Base-by-base conservation (phyloP, 2,888 invertebrate genomes). In the Xestobium rufovillosum region DNA sequence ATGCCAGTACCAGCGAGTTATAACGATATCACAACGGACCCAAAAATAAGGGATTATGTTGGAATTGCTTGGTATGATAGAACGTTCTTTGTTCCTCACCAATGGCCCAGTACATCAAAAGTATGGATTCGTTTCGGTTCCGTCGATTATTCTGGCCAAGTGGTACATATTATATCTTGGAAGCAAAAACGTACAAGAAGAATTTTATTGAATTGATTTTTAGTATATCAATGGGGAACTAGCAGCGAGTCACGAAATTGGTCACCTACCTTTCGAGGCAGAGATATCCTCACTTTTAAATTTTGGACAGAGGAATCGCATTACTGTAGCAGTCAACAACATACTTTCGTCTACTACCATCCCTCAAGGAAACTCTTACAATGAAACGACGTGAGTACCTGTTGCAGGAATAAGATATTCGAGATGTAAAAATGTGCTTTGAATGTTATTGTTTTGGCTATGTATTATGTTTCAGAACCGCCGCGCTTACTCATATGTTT, bases 1-100 rank as follows among this genome's bases (percentile, higher is more conserved):
- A 95, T 96, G 94, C 94, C 96, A 6, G 95, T 96, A 8, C 96
- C 96, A 0, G 80, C 90, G 1, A 92, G 94, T 40, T 96, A 85
- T 71, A 96, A 96, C 61, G 97, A 97, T 61, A 76, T 97, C 9
- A 87, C 88, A 1, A 80, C 84, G 30, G 83, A 87, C 34, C 71
- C 69, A 3, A 67, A 70, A 0, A 61, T 94, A 2, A 70, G 95
- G 9, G 92, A 96, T 65, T 91, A 95, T 67, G 81, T 95, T 2
- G 97, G 97, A 0, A 78, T 89, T 53, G 96, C 88, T 13, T 95
- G 95, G 94, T 97, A 96, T 62, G 87, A 91, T 59, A 71, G 82
- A 12, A 75, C 74, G n/a, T 92, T 94, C 66, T 83, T 77, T 61
- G 78, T 84, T 9, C 85, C 91, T 0, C 59, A 67, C 6, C 72